Evolutionary conservation across 2,113 vertebrate species (phyloP).

Genomic region (Microcebus lehilahytsara): DNA sequence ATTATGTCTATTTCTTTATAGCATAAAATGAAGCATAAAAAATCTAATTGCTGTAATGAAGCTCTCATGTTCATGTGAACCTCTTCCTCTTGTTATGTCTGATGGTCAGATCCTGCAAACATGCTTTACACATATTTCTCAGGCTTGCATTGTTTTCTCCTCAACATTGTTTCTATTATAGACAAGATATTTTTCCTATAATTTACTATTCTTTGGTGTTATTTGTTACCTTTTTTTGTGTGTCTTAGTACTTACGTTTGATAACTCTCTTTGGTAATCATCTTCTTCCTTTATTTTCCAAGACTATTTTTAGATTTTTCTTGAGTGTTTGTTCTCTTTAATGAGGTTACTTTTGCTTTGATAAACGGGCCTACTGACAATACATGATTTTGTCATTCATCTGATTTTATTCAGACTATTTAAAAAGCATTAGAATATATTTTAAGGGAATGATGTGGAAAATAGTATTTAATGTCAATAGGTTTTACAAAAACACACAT

Average conservation of each 20-base stretch:
- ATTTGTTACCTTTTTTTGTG: background rate
- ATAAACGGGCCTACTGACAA: background rate
- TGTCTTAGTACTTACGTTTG: background rate
- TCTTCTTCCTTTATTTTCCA: background rate
- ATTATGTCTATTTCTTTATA: conserved; percentile 34
- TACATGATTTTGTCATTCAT: background rate
- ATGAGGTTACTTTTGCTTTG: background rate
- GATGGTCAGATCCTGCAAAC: background rate
- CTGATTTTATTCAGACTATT: background rate
- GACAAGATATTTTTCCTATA: background rate
- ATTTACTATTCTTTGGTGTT: background rate
- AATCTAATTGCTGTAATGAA: background rate
- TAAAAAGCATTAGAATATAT: background rate
- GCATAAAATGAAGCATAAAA: conserved; percentile 5
- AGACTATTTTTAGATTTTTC: background rate
- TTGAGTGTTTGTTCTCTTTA: background rate
- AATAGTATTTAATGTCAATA: background rate
- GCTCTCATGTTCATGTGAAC: background rate
- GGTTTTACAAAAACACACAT: background rate
- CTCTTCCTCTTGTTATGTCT: background rate
- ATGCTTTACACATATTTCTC: background rate
- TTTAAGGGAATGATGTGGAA: background rate
- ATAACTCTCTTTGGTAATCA: background rate
- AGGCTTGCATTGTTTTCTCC: background rate
- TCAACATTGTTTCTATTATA: background rate